Evolutionary conservation across 1,140 invertebrate species (phyloP), one percentile per base, ranked within the genome.

Genomic region (Papilio polytes): DNA sequence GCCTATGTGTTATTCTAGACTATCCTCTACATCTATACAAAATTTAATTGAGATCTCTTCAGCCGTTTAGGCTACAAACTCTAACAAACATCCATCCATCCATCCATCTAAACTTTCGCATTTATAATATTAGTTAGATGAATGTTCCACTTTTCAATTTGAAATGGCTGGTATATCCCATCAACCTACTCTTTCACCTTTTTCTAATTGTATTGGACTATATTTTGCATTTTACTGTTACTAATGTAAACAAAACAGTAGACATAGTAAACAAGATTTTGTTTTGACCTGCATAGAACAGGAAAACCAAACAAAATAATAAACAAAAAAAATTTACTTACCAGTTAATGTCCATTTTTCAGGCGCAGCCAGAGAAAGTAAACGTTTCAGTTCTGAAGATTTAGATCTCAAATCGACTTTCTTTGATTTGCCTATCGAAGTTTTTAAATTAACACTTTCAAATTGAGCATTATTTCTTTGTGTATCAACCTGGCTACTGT

Each of bases 271-370:
- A 56, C 53, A 56, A 56, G 18, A 9, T 56, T 56, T 51, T 20
- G 9, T 18, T 20, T 26, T 26, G 3, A 63, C n/a, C 9, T 59
- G 20, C 22, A 63, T n/a, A 8, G n/a, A 56, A 20, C 53, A n/a
- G 6, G 18, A 56, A 56, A 56, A n/a, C 18, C 9, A 20, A 9
- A 56, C 59, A 26, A 26, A 13, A 63, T 63, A 78, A 66, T 56
- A 56, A 18, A 56, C 53, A 36, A 36, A 36, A 36, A 36, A 36
- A 3, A 36, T 26, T n/a, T 26, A 2, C 56, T 86, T 88, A 97
- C 96, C 95, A 85, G 95, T 84, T 51, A 97, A 91, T 82, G 95
- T 96, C 96, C 96, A 97, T 96, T 97, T 97, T 89, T 98, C 97
- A 12, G 97, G 96, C 84, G 95, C 96, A 1, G 97, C 97, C 80